Evolutionary conservation across 2,888 invertebrate genomes (phyloP), one percentile per base, ranked within the genome.

Genomic region (Platypus cylindrus): DNA sequence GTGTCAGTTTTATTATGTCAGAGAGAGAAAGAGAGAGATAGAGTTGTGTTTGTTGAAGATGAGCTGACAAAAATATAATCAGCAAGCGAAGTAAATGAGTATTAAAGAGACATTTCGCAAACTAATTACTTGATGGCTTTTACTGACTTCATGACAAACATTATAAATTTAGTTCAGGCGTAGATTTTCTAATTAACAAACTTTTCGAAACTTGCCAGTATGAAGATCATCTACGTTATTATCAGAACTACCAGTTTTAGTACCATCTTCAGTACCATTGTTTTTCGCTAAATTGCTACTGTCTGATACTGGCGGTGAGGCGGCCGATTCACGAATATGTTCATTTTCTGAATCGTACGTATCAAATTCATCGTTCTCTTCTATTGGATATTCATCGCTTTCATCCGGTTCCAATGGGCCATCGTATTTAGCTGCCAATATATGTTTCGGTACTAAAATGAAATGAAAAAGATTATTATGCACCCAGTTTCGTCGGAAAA

Each of bases 351-450:
- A 56, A 43, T 60, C 58, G 46, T 54, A 57, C 32, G 65, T 65
- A 14, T 68, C 63, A 43, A 69, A 68, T 38, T 65, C 65, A 33
- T 66, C 66, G 34, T 47, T 48, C 42, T 66, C 59, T 39, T 68
- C 68, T n/a, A 59, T 56, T 29, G 54, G 49, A 32, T 53, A 54
- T 45, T 52, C 63, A 45, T 57, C 55, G 16, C 73, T 70, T 58
- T 86, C 86, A 58, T 86, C 87, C 44, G 76, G 70, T 59, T 84
- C 83, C 30, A 78, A 71, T 17, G 75, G 74, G 41, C 80, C 81
- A 55, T 85, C 82, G 62, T 78, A 85, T 47, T 79, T 73, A 60
- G 85, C 83, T 55, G 82, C 81, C 41, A 87, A 65, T 34, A 89
- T 84, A 55, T 79, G 80, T 45, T 85, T 70, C 3, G 85, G 86